These are phyloP conservation scores for Platalea minor DNA, from an alignment of 2,797 vertebrate species.

Conservation along the genomic window DNA sequence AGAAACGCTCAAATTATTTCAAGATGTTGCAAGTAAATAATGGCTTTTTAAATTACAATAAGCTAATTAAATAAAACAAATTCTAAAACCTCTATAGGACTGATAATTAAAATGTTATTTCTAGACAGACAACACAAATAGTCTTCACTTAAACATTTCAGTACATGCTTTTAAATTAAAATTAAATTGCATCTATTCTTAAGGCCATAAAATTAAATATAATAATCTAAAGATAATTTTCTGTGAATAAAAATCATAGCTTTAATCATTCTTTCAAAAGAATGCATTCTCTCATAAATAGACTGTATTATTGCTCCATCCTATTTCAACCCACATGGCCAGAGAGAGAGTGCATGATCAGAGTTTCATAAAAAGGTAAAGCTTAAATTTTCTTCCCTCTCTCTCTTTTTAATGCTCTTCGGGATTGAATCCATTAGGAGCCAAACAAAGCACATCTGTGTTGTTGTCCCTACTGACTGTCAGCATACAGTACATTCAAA, in stretches of 20 bases:
- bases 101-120: neutral
- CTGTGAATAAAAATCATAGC: neutral
- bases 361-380: constrained; percentile 40
- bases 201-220: neutral
- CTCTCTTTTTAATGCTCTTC: constrained; percentile 16
- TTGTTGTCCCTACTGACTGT: constrained; percentile 68
- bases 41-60: neutral
- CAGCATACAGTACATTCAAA: constrained; percentile 65
- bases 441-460: constrained; percentile 73
- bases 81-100: neutral
- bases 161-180: neutral
- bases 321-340: neutral
- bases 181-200: neutral
- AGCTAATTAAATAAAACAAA: neutral
- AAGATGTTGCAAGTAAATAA: neutral
- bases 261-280: neutral
- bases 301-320: neutral
- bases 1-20: neutral
- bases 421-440: constrained; percentile 67
- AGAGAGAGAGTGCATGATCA: neutral
- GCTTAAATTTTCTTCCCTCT: constrained; percentile 16
- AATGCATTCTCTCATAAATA: neutral
- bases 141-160: neutral
- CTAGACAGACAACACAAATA: neutral
- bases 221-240: neutral